Base-by-base conservation (phyloP, 1,140 invertebrate species). In the Cydia pomonella region DNA sequence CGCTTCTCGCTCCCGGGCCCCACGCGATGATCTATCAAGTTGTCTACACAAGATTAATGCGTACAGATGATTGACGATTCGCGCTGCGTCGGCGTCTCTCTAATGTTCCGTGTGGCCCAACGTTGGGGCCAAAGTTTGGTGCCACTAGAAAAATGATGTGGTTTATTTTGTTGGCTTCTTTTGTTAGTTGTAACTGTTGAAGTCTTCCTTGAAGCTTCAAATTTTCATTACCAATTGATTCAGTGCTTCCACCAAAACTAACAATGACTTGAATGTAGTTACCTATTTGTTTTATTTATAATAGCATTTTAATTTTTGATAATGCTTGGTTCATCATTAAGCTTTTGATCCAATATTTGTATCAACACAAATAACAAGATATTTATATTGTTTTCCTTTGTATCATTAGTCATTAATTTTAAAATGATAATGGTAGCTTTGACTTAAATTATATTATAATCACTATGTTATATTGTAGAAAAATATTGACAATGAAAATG, bases 41-140 rank as follows among this genome's bases (percentile, higher is more conserved):
- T 92, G 91, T 92, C 91, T 90, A 80, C 91, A 87, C 86, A 91
- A 92, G 91, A 92, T 92, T 90, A 92, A 92, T 92, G 91, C 86
- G 89, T 87, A 78, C 80, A 84, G 89, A 92, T 92, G 91, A 92
- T 92, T 92, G 91, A 92, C 91, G 91, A 92, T 88, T 89, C 80
- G 89, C 90, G 89, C 84, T 88, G 81, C 83, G 81, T 83, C 80
- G 83, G 82, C 86, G 86, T 85, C 83, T 76, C 79, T 87, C 88
- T 90, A 90, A 90, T 90, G 89, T 83, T 83, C 84, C 80, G 82
- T 86, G 79, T 82, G 83, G 77, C 79, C 84, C 82, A 85, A 85
- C 79, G 77, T 87, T 86, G 82, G 85, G 16, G 16, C 64, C 33
- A 69, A 69, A n/a, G 29, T 41, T 66, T 18, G 64, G 16, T 18